A percentile compares a stretch with the other conserved stretches of the same genome.
These are phyloP conservation scores for Ceriagrion tenellum DNA, from an alignment of 2,888 invertebrate species.

Conservation along the genomic window DNA sequence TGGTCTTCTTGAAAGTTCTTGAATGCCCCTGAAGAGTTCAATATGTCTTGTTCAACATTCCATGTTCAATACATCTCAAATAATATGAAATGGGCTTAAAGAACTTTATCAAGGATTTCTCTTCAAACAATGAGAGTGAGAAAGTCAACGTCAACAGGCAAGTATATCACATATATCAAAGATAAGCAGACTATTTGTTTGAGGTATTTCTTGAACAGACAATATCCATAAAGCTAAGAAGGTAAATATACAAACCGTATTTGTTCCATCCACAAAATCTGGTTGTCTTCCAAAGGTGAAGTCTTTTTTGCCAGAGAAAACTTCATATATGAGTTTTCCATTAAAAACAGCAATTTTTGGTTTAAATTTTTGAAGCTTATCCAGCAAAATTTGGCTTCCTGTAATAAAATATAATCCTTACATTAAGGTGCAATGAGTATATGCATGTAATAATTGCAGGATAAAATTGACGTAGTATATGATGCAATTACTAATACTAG, in stretches of 20 bases:
- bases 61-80: no score
- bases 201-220: no score
- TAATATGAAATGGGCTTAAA: no score
- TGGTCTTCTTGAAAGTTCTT: no score
- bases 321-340: constrained; percentile 99
- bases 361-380: constrained; percentile 93
- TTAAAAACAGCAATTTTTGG: constrained; percentile 99
- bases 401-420: constrained; percentile 70
- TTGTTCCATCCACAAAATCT: constrained; percentile 94
- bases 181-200: no score
- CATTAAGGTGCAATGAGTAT: background rate
- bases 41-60: no score
- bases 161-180: no score
- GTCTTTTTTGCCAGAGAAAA: constrained; percentile 98
- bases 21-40: no score
- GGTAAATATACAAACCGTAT: constrained; percentile 86
- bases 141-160: no score
- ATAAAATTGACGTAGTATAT: constrained; percentile 66
- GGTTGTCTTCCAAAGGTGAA: constrained; percentile 98
- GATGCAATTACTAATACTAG: constrained; percentile 44
- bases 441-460: background rate
- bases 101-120: no score
- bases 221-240: background rate
- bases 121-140: no score
- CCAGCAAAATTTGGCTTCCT: constrained; percentile 90